Percentiles rank a stretch among this genome's conserved stretches.
Conservation (phyloP, 2,113 vertebrate species). For the Hippocampus barbouri region DNA sequence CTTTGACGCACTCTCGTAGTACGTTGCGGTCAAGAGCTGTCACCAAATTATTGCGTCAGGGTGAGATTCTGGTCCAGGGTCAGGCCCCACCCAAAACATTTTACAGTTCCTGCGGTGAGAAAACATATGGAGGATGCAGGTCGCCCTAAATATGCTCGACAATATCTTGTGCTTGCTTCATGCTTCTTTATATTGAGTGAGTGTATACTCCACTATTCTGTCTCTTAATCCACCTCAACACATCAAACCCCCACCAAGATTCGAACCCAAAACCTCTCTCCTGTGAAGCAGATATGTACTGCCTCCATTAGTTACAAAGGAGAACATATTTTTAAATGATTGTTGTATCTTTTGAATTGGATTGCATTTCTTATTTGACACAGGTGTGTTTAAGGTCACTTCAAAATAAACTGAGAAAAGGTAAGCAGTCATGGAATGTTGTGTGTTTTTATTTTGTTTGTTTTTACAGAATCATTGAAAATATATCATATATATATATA, state of each 20-base stretch:
- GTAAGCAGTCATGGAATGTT: too few species aligned
- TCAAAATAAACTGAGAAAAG: too few species aligned
- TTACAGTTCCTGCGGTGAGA: not conserved
- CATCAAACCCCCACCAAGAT: not conserved
- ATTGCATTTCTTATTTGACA: too few species aligned
- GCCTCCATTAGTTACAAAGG: not conserved
- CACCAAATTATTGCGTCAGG: not conserved
- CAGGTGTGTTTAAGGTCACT: too few species aligned
- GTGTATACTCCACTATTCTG: not conserved
- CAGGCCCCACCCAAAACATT: slow-evolving; percentile 1
- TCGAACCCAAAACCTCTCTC: not conserved
- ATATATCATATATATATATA: too few species aligned
- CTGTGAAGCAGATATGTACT: not conserved
- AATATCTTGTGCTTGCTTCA: not conserved
- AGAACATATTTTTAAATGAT: too few species aligned
- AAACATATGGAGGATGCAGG: slow-evolving; percentile 1
- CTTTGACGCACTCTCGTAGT: not conserved
- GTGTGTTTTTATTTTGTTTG: too few species aligned
- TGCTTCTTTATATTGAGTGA: not conserved
- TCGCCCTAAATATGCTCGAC: not conserved
- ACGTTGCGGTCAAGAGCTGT: not conserved
- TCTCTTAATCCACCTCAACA: not conserved
- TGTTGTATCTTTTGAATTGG: too few species aligned
- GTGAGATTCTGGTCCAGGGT: not conserved
- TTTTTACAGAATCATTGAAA: too few species aligned